Conservation (phyloP, 2,888 invertebrate genomes). For the Tipula vernalis region DNA sequence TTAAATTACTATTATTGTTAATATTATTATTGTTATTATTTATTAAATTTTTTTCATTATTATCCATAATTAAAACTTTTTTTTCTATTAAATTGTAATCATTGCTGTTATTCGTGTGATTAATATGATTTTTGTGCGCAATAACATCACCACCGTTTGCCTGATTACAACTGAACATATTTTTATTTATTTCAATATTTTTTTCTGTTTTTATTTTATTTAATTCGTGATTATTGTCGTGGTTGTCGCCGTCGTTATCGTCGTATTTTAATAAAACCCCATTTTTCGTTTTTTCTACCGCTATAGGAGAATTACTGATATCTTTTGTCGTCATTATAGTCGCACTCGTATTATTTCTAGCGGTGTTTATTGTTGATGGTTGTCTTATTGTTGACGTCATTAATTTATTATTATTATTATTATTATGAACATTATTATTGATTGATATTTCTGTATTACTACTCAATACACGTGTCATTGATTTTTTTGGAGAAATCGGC, state of each 20-base stretch:
- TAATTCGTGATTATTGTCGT: not conserved
- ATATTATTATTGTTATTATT: not conserved
- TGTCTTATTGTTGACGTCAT: not conserved
- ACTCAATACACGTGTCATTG: conserved; percentile 11
- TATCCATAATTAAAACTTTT: not conserved
- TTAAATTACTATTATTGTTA: not conserved
- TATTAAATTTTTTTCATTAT: not conserved
- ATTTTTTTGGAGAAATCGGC: conserved; percentile 45
- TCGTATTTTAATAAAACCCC: not conserved
- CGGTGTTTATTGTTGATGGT: not conserved
- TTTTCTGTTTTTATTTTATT: not conserved
- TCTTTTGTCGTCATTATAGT: conserved; percentile 20
- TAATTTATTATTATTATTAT: not conserved
- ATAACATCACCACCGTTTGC: conserved; percentile 6
- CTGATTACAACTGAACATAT: not conserved
- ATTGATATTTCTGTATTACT: not conserved
- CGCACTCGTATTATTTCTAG: not conserved
- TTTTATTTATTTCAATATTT: not conserved
- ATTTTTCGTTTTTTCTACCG: not conserved
- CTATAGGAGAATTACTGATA: not conserved
- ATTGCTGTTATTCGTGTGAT: not conserved
- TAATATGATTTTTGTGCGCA: not conserved
- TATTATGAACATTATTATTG: not conserved
- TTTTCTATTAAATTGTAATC: not conserved
- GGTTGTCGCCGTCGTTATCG: not conserved